Base-by-base conservation (phyloP, 1,140 invertebrate species). In the Anastrepha ludens region DNA sequence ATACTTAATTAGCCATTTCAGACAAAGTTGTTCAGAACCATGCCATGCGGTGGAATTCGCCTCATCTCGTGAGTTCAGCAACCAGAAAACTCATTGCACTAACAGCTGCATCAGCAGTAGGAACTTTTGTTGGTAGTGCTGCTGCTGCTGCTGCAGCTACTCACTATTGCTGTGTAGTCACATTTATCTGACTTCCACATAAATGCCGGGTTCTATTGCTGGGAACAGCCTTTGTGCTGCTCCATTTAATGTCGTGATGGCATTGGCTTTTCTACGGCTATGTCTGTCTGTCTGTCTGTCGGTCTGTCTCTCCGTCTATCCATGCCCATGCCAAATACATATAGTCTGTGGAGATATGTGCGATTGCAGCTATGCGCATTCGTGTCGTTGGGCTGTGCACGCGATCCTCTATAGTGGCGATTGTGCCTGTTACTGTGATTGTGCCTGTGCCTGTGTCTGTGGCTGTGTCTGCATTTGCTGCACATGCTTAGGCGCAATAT, bases 111-210 rank as follows among this genome's bases (percentile, higher is more conserved):
- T 55, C 65, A 55, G 87, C 41, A 78, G 85, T 62, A 70, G 85
- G 55, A 64, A 62, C 41, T 88, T 62, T 47, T 87, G 58, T 44
- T 62, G 88, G 90, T 91, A 90, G 87, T 92, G 88, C 90, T 67
- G 62, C 64, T 87, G 70, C 90, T 90, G 89, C 87, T 91, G 91
- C 90, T 91, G 88, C 70, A 88, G 85, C 41, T 89, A 78, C 11
- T 88, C 90, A 88, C 85, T 29, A 67, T 20, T 70, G 8, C 39
- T 41, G 65, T 47, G 58, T 81, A 81, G 74, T 58, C 74, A 55
- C 85, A 64, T 64, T 64, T 81, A 81, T 60, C 85, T 64, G 20
- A 60, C 39, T 60, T 64, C 55, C 85, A 60, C 20, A 47, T 62
- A 60, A 86, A 64, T 44, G 85, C 29, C 85, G 20, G 58, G 29